A percentile compares a stretch with the other conserved stretches of the same genome.
phyloP scores from a whole-genome alignment of 2,113 vertebrate genomes.

The Isurus oxyrinchus region DNA sequence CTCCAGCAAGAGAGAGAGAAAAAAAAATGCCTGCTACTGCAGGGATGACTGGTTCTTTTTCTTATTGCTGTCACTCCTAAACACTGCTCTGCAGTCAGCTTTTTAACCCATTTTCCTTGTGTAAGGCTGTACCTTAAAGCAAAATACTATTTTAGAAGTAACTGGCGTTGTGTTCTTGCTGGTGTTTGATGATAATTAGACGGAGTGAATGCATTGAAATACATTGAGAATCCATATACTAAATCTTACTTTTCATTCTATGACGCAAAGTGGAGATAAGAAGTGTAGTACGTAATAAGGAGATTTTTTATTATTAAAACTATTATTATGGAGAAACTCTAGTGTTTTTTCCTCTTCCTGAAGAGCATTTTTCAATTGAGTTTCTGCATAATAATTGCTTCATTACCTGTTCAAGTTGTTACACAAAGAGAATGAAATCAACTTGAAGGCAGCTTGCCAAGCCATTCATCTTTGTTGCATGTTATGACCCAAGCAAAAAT shows the following conservation, averaged over 20 bases:
- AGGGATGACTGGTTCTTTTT: no score
- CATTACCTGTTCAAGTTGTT: constrained; percentile 13
- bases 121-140: not conserved
- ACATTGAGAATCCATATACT: not conserved
- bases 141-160: not conserved
- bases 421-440: constrained; percentile 21
- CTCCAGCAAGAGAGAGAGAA: no score
- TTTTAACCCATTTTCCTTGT: no score
- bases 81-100: no score
- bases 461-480: constrained; percentile 18
- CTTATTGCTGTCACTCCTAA: no score
- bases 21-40: no score
- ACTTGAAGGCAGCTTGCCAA: constrained; percentile 17
- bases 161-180: not conserved
- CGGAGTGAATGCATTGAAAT: not conserved
- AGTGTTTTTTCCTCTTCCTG: not conserved
- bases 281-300: not conserved
- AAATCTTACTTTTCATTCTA: not conserved
- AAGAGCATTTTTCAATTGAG: constrained; percentile 1
- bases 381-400: constrained; percentile 34
- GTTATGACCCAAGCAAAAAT: constrained; percentile 7
- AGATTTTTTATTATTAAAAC: not conserved
- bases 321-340: not conserved
- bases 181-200: not conserved
- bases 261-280: not conserved